A percentile compares a stretch with the other conserved stretches of the same genome.
Evolutionary conservation across 2,888 invertebrate genomes (phyloP).

Genomic region (Calliscelio sp.): DNA sequence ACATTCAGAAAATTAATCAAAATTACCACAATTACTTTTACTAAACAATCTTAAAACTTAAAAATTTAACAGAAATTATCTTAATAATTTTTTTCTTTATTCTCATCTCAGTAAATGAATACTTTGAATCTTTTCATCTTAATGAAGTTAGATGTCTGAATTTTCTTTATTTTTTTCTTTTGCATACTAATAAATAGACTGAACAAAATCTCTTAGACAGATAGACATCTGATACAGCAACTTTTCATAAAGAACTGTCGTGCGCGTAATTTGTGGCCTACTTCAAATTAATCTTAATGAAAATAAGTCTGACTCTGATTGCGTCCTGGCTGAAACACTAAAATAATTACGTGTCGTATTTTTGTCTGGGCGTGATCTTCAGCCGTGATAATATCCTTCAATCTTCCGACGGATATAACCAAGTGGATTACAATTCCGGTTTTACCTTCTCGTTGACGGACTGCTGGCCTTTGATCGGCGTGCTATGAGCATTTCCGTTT

Average conservation of each 20-base stretch:
- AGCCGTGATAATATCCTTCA: conserved; percentile 71
- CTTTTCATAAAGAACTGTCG: conserved; percentile 39
- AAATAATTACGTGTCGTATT: conserved; percentile 73
- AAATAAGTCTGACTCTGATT: conserved; percentile 52
- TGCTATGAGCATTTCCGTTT: conserved; percentile 84
- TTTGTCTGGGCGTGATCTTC: conserved; percentile 70
- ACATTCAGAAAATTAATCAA: conserved; percentile 1
- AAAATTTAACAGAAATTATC: no score
- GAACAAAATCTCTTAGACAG: no score
- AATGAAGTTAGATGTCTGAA: no score
- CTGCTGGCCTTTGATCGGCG: conserved; percentile 83
- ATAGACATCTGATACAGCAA: conserved; percentile 49
- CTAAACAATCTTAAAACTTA: no score
- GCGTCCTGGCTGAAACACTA: conserved; percentile 69
- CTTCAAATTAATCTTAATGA: conserved; percentile 48
- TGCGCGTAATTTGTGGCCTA: conserved; percentile 56
- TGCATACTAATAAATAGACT: no score
- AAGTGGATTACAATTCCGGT: conserved; percentile 73
- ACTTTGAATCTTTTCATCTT: no score
- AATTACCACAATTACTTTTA: neutral
- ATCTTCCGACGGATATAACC: conserved; percentile 73
- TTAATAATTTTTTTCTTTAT: no score
- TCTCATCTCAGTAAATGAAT: no score
- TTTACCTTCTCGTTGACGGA: conserved; percentile 84
- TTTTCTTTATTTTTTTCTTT: no score